These are phyloP conservation scores for Spilogale gracilis DNA, from an alignment of 2,113 vertebrate species.

Conservation along the genomic window DNA sequence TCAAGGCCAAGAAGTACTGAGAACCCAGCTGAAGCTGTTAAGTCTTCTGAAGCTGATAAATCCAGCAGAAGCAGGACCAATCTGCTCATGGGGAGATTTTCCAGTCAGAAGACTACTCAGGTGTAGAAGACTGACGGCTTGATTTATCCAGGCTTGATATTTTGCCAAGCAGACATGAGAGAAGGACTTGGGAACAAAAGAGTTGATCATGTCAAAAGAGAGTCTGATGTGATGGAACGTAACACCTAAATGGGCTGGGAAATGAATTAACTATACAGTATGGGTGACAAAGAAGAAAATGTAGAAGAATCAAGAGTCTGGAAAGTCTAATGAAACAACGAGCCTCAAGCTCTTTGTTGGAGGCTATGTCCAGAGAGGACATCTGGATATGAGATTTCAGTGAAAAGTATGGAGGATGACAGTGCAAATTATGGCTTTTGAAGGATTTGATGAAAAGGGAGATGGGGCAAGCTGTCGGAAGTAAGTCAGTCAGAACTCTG, in stretches of 20 bases:
- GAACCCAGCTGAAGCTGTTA: not conserved
- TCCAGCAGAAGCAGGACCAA: not conserved
- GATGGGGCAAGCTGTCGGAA: not conserved
- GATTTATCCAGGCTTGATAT: not conserved
- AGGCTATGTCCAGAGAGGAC: not conserved
- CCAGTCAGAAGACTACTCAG: conserved; percentile 16
- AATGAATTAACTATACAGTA: not conserved
- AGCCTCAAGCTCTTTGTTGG: not conserved
- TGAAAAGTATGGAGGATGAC: not conserved
- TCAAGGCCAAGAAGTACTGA: not conserved
- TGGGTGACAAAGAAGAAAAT: not conserved
- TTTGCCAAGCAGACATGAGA: conserved; percentile 6
- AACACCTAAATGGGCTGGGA: not conserved
- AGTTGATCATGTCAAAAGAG: not conserved
- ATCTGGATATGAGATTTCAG: not conserved
- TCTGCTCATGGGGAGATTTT: not conserved
- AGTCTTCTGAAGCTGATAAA: not conserved
- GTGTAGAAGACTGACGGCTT: not conserved
- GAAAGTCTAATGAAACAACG: not conserved
- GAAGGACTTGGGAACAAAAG: not conserved
- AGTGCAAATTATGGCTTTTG: not conserved
- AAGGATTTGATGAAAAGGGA: not conserved
- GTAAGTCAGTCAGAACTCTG: not conserved
- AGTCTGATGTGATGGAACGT: not conserved
- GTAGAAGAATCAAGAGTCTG: not conserved